Evolutionary conservation across 2,888 invertebrate species (phyloP).

Genomic region (Sarcophaga carnaria): DNA sequence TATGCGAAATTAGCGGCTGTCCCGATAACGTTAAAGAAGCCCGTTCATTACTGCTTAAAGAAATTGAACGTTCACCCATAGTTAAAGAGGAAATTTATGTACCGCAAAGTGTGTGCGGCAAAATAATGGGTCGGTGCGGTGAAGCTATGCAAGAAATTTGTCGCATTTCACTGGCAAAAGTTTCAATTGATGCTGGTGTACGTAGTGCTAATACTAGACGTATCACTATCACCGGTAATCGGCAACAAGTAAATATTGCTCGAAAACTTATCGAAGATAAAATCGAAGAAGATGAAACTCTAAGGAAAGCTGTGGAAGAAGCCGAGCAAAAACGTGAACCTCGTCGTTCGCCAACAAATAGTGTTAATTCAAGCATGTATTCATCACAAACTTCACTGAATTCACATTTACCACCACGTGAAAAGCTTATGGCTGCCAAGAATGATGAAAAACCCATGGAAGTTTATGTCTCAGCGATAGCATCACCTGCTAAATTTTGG

Average conservation of each 20-base stretch:
- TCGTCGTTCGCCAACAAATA: constrained; percentile 81
- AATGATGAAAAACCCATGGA: constrained; percentile 86
- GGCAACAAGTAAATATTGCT: constrained; percentile 89
- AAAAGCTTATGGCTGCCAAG: constrained; percentile 77
- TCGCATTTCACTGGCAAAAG: constrained; percentile 87
- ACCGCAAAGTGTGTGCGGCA: constrained; percentile 86
- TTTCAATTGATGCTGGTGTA: constrained; percentile 84
- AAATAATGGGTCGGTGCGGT: constrained; percentile 89
- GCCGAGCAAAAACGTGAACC: constrained; percentile 83
- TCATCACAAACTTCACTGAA: constrained; percentile 80
- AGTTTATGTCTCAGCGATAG: constrained; percentile 93
- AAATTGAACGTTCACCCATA: constrained; percentile 86
- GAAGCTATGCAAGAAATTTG: constrained; percentile 88
- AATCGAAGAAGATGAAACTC: constrained; percentile 84
- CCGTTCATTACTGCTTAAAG: constrained; percentile 87
- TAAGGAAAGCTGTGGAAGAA: constrained; percentile 82
- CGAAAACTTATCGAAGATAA: constrained; percentile 87
- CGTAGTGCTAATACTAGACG: constrained; percentile 77
- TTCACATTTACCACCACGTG: constrained; percentile 78
- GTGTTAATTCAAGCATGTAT: constrained; percentile 79
- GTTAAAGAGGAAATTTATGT: constrained; percentile 87
- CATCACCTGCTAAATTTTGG: constrained; percentile 92
- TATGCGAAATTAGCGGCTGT: constrained; percentile 88
- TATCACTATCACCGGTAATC: constrained; percentile 85
- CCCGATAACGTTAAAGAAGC: constrained; percentile 87